Conservation (phyloP, 2,797 vertebrate genomes). For the Caiman crocodilus region DNA sequence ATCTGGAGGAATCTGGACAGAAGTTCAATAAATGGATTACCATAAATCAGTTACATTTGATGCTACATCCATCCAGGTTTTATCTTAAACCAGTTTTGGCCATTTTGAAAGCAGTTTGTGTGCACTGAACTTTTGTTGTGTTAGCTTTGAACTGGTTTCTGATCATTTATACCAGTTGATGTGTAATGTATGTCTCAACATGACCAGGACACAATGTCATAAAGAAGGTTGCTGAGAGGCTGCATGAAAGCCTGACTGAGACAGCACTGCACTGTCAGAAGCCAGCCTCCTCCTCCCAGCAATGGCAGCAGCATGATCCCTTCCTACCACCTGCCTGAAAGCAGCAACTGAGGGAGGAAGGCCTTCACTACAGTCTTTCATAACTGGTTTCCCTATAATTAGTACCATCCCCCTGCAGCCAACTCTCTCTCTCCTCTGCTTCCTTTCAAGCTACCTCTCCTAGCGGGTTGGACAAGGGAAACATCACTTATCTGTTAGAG, state of each 20-base stretch:
- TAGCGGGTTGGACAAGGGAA: not conserved
- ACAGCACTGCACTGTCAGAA: not conserved
- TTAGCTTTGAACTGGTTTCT: no score
- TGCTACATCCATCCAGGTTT: no score
- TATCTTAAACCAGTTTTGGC: no score
- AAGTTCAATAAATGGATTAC: no score
- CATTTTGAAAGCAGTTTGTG: no score
- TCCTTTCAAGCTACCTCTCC: not conserved
- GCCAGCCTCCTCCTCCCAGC: not conserved
- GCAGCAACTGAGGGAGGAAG: not conserved
- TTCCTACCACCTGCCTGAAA: not conserved
- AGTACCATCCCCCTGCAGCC: not conserved
- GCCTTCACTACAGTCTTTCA: not conserved
- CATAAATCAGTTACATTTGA: no score
- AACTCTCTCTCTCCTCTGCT: not conserved
- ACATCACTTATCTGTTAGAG: accelerated
- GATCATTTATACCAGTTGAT: no score
- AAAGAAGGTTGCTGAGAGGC: not conserved
- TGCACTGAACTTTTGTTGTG: no score
- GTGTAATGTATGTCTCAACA: no score
- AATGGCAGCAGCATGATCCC: accelerated
- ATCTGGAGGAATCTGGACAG: no score
- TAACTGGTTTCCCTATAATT: not conserved
- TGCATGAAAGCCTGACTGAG: not conserved
- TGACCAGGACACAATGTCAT: not conserved